Evolutionary conservation across 2,797 vertebrate species (phyloP), one percentile per base, ranked within the genome.

Genomic region (Galaxias olidus): DNA sequence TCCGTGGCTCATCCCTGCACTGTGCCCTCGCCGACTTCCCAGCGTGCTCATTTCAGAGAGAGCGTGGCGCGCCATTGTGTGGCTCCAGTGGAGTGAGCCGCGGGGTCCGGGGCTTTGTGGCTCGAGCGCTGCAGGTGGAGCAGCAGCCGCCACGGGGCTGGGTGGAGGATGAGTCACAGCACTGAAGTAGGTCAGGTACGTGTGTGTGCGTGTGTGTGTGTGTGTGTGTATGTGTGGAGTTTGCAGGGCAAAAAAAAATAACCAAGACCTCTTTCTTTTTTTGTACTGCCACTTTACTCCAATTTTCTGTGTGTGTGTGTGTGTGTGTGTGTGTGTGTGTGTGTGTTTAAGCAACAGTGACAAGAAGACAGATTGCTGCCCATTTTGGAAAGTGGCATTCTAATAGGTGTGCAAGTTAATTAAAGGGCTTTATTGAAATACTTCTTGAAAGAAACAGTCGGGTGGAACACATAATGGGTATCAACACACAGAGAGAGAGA

Each of bases 361-460:
- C 93, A 93, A 74, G 77, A 92, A 92, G 93, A 95, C 90, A 86
- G 87, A 95, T 95, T 90, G 80, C 84, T 68, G 70, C 89, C 84
- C 90, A 73, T 93, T 93, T 89, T 86, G 86, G 88, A 93, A 90
- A 81, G 84, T 93, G 92, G 92, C 91, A 90, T 89, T 91, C 85
- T 94, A 91, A 95, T 95, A 68, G 71, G 82, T 84, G 77, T 79
- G 78, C 88, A 86, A 91, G 90, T 87, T 94, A 92, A 92, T 93
- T 94, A 92, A 91, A 84, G 88, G 75, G 85, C 41, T 90, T 90
- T 91, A 91, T 78, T 91, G 90, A 91, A 92, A 88, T 85, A 77
- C 86, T 93, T 87, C 89, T 88, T 87, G 74, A 74, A 80, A 30
- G 74, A 68, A 78, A 74, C 66, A 69, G 69, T 89, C 84, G 88